Percentiles rank a stretch among this genome's conserved stretches.
These are phyloP conservation scores for Etia nguti DNA, from an alignment of 2,113 vertebrate genomes.

Conservation along the genomic window DNA sequence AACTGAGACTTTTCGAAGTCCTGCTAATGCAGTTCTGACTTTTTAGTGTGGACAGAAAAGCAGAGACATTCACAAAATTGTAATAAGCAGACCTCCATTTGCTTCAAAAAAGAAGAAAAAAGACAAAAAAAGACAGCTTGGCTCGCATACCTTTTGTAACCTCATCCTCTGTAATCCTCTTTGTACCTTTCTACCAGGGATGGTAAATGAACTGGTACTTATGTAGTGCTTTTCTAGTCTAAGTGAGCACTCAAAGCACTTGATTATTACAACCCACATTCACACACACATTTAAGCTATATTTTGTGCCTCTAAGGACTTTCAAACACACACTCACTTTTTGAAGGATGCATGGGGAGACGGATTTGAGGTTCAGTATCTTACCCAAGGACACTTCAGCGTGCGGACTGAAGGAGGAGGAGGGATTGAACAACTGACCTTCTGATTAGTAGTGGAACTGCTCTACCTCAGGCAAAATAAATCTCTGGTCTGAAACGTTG, in stretches of 20 bases:
- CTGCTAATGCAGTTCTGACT: neutral
- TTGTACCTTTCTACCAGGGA: neutral
- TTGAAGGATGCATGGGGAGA: neutral
- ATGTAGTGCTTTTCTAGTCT: neutral
- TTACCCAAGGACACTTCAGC: neutral
- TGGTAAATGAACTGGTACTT: neutral
- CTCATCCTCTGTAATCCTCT: neutral
- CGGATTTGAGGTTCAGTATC: neutral
- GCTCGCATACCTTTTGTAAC: neutral
- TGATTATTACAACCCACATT: neutral
- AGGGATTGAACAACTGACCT: neutral
- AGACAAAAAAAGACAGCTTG: neutral
- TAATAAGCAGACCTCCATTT: neutral
- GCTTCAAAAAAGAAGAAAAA: neutral
- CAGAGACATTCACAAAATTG: neutral
- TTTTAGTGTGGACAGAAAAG: neutral
- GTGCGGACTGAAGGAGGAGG: neutral
- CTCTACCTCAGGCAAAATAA: neutral
- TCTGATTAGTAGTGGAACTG: neutral
- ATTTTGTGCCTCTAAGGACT: neutral
- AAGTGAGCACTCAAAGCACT: neutral
- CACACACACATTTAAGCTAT: neutral
- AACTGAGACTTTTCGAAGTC: neutral
- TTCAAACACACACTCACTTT: neutral
- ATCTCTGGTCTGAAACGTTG: neutral